A percentile compares a stretch with the other conserved stretches of the same genome.
These are phyloP conservation scores for Tauraco hartlaubi DNA, from an alignment of 2,797 vertebrate species.

Conservation along the genomic window DNA sequence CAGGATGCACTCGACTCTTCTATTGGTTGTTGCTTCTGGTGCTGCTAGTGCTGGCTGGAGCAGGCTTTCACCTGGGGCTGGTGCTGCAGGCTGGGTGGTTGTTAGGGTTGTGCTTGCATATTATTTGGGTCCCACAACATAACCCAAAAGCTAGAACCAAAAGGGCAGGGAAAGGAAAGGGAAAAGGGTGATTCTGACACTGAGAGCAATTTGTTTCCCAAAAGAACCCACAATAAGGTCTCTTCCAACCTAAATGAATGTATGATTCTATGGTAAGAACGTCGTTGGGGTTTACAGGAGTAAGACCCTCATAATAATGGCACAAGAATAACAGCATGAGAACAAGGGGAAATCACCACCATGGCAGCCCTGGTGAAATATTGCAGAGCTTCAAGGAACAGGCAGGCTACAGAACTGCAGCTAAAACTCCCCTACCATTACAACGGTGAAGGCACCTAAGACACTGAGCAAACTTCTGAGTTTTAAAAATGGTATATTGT, in stretches of 20 bases:
- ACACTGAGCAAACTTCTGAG: background rate
- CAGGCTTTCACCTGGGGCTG: background rate
- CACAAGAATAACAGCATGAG: background rate
- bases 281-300: background rate
- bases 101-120: background rate
- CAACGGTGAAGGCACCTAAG: background rate
- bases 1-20: background rate
- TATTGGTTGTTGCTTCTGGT: background rate
- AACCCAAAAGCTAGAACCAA: background rate
- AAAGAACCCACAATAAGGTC: background rate
- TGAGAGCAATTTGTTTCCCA: background rate
- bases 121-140: background rate
- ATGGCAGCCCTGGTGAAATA: background rate
- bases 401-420: background rate
- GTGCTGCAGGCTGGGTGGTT: background rate
- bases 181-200: background rate
- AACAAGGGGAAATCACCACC: background rate
- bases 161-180: background rate
- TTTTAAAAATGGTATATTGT: background rate
- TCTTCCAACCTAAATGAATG: too few species aligned
- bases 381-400: background rate
- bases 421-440: background rate
- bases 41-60: background rate
- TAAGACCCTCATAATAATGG: background rate
- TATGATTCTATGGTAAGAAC: too few species aligned